Base-by-base conservation (phyloP, 1,140 invertebrate genomes). In the Heliconius eleuchia region DNA sequence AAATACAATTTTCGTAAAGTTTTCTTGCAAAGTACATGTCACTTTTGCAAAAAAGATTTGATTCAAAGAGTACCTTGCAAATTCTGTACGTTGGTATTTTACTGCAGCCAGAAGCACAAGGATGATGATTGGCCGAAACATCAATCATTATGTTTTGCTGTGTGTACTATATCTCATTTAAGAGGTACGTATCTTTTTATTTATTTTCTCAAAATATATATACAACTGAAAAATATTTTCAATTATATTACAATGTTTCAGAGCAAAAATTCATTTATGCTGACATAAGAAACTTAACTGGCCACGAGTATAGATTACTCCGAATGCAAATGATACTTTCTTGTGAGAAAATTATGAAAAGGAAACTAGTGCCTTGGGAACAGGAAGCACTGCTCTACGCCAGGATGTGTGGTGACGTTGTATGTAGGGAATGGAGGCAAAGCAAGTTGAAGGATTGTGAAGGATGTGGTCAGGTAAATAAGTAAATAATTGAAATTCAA, bases 321-420 rank as follows among this genome's bases (percentile, higher is more conserved):
- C 90, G 96, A 23, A 95, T 97, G 86, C 95, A 96, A 75, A 92
- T 95, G 82, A 95, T 97, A 55, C 92, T 95, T 0, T 94, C 95
- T 3, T 94, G 96, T 72, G 95, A 96, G 83, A 94, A 95, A 70
- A 90, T 93, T 2, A 86, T 97, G 5, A 95, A 95, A 57, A 94
- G 96, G 52, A 85, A 88, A 8, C 83, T 97, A 34, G 91, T 95
- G 16, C 94, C 96, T 0, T 97, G 96, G 92, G 97, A 97, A 84
- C 95, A 95, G 74, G 97, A 97, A 83, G 95, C 96, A 0, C 86
- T 97, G 6, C 88, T 97, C 3, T 97, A 97, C 84, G 96, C 96
- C 0, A 93, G 95, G 34, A 91, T 96, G 3, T 97, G 97, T 84
- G 86, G 89, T 6, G 88, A 94, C 66, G 81, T 86, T 1, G 85